Conservation (phyloP, 2,113 vertebrate species). For the Sylvia atricapilla region DNA sequence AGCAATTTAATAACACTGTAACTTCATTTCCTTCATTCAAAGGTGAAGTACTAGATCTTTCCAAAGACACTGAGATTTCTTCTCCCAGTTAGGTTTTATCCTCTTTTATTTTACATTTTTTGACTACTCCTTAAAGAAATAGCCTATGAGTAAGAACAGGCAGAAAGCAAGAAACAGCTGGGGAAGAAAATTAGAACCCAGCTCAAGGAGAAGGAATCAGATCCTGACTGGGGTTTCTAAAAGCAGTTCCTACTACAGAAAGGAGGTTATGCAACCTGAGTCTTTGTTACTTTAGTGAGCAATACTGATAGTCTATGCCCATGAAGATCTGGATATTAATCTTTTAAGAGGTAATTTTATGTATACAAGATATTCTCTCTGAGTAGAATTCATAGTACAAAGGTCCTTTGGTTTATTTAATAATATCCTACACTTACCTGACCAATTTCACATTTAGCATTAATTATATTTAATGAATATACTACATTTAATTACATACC, state of each 20-base stretch:
- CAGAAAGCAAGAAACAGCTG: neutral
- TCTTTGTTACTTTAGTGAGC: neutral
- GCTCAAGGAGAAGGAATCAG: neutral
- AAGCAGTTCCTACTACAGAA: neutral
- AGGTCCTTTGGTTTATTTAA: neutral
- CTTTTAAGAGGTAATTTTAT: neutral
- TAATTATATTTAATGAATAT: neutral
- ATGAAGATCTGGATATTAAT: neutral
- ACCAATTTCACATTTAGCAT: neutral
- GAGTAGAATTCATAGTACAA: neutral
- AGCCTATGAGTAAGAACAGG: neutral
- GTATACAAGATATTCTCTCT: neutral
- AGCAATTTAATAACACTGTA: neutral
- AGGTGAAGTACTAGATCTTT: neutral
- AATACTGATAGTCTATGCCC: neutral
- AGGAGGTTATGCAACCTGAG: neutral
- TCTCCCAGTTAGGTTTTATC: neutral
- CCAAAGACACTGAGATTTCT: neutral
- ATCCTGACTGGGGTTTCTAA: neutral
- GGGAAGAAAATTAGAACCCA: neutral
- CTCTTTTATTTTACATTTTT: neutral
- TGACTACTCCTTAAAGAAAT: neutral
- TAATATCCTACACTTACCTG: neutral
- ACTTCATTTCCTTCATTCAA: neutral
- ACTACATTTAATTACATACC: constrained; percentile 75